A percentile compares a stretch with the other conserved stretches of the same genome.
These are phyloP conservation scores for Epinephelus fuscoguttatus DNA, from an alignment of 2,113 vertebrate genomes.

Conservation along the genomic window DNA sequence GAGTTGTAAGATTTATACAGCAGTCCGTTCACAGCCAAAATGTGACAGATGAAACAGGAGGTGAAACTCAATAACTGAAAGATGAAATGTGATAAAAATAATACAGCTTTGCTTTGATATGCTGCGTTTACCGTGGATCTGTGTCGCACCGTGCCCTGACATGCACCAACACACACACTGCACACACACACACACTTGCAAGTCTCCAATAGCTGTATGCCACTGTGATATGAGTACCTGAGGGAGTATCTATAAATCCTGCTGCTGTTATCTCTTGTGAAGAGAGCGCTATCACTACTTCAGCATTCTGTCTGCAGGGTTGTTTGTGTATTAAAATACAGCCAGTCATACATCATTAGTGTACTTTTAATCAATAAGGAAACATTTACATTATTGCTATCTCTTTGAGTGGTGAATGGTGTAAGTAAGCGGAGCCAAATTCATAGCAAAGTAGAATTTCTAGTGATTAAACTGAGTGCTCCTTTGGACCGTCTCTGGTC, in stretches of 20 bases:
- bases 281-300: slow-evolving; percentile 4
- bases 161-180: slow-evolving; percentile 2
- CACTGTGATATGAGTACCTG: slow-evolving; percentile 12
- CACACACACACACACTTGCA: slow-evolving; percentile 9
- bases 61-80: slow-evolving; percentile 49
- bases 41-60: slow-evolving; percentile 51
- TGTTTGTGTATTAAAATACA: slow-evolving; percentile 19
- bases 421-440: slow-evolving; percentile 46
- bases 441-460: slow-evolving; percentile 44
- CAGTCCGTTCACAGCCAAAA: slow-evolving; percentile 42
- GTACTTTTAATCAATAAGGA: slow-evolving; percentile 63
- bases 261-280: background rate
- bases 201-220: background rate
- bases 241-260: slow-evolving; percentile 21
- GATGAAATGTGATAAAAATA: slow-evolving; percentile 58
- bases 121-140: slow-evolving; percentile 25
- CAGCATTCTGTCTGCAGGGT: slow-evolving; percentile 17
- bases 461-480: slow-evolving; percentile 68
- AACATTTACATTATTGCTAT: slow-evolving; percentile 62
- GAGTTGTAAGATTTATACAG: slow-evolving; percentile 54
- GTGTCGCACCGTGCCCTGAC: slow-evolving; percentile 18
- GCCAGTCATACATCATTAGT: slow-evolving; percentile 17
- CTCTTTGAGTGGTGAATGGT: slow-evolving; percentile 26
- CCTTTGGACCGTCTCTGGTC: slow-evolving; percentile 31
- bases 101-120: slow-evolving; percentile 46